phyloP scores from a whole-genome alignment of 2,888 invertebrate genomes.

The Clivina fossor region DNA sequence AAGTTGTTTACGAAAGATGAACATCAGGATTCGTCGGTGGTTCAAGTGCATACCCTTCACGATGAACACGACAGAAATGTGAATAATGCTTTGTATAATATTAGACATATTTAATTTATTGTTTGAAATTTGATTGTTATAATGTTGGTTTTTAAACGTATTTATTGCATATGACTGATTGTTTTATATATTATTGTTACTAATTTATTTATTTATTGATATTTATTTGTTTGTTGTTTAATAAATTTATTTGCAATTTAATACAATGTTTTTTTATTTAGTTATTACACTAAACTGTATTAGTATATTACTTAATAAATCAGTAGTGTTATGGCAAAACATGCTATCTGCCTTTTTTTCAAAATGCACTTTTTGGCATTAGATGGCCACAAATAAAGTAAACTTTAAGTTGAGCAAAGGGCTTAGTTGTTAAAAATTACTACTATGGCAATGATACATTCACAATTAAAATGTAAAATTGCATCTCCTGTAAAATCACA shows the following conservation, averaged over 20 bases:
- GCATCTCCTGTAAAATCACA: no score
- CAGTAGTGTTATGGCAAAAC: no score
- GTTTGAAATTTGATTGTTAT: neutral
- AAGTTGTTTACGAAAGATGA: conserved; percentile 70
- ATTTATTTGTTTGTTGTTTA: conserved; percentile 22
- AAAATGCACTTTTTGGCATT: no score
- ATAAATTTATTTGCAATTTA: conserved; percentile 13
- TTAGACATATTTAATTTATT: conserved; percentile 15
- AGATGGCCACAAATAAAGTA: no score
- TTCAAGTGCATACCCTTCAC: conserved; percentile 65
- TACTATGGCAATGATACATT: no score
- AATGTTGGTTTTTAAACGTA: neutral
- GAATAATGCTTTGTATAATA: conserved; percentile 27
- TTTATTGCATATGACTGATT: neutral
- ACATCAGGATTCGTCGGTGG: conserved; percentile 62
- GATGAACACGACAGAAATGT: conserved; percentile 44
- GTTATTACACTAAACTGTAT: no score
- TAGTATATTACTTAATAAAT: no score
- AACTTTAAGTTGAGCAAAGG: no score
- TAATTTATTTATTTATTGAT: conserved; percentile 22
- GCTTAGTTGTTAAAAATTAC: no score
- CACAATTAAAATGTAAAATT: no score
- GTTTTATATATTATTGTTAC: conserved; percentile 14
- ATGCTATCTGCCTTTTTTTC: no score
- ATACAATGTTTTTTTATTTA: neutral